Conservation (phyloP, 37 sponge, comb jelly and placozoan genomes). For the Hexactinellida sp. region DNA sequence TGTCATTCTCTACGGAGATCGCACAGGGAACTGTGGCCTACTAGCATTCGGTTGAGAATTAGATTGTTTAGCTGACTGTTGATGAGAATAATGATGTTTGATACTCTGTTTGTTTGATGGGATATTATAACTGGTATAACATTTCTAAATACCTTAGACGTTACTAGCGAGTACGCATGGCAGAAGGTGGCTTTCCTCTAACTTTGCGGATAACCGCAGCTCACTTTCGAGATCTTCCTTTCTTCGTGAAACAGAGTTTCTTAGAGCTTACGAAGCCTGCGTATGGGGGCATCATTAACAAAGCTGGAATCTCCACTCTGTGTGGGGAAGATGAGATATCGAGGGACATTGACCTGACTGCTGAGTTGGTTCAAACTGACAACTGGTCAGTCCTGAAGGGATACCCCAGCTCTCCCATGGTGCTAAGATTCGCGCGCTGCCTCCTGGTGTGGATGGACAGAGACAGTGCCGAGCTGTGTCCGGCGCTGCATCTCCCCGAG, state of each 20-base stretch:
- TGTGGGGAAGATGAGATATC: not conserved
- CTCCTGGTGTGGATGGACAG: not conserved
- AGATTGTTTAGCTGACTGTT: not conserved
- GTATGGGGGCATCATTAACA: not conserved
- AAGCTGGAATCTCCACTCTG: not conserved
- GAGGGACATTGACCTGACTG: not conserved
- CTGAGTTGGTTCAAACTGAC: not conserved
- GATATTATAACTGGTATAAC: not conserved
- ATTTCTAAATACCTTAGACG: not conserved
- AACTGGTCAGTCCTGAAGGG: not conserved
- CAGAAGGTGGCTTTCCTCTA: not conserved
- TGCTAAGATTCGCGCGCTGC: conserved; percentile 1
- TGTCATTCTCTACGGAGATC: conserved; percentile 70
- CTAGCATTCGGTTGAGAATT: not conserved
- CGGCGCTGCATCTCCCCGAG: conserved; percentile 33
- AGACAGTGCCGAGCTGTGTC: conserved; percentile 17
- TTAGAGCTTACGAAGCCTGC: not conserved
- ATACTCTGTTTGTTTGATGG: not conserved
- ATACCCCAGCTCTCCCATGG: not conserved
- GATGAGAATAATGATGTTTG: not conserved
- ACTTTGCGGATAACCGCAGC: not conserved
- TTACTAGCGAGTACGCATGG: not conserved
- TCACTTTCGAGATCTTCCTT: not conserved
- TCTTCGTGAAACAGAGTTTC: not conserved
- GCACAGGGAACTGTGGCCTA: conserved; percentile 45